Percentiles rank a stretch among this genome's conserved stretches.
Evolutionary conservation across 2,113 vertebrate genomes (phyloP).

Genomic region (Platysternon megacephalum): DNA sequence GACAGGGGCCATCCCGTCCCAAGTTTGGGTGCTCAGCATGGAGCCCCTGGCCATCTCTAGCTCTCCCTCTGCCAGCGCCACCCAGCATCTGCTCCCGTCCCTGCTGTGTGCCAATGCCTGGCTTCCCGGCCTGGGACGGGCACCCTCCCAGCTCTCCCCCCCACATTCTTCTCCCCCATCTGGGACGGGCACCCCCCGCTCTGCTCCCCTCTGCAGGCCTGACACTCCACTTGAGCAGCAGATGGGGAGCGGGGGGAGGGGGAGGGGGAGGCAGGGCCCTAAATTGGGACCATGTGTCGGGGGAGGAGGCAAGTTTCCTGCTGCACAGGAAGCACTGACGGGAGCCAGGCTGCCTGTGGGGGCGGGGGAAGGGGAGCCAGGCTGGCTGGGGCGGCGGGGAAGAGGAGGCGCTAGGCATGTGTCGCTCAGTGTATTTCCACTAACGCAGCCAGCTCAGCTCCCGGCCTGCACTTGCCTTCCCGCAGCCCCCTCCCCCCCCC

Average conservation of each 20-base stretch:
- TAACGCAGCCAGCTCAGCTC: background rate
- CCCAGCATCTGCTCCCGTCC: no score
- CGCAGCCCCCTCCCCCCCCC: no score
- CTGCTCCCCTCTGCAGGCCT: background rate
- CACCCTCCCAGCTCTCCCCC: no score
- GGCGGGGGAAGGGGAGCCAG: constrained; percentile 45
- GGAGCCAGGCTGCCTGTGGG: constrained; percentile 84
- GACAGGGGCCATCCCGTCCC: no score
- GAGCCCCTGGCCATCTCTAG: no score
- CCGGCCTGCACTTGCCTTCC: background rate
- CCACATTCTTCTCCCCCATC: no score
- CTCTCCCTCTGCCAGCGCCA: no score
- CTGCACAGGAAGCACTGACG: constrained; percentile 85
- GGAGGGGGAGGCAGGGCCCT: constrained; percentile 41
- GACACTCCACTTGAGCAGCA: background rate
- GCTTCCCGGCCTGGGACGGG: no score
- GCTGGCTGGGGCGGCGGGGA: background rate
- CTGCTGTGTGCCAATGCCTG: no score
- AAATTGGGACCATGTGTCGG: constrained; percentile 77
- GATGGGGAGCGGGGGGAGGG: background rate
- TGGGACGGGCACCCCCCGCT: background rate
- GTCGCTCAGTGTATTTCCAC: background rate
- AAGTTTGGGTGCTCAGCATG: no score
- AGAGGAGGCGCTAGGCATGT: background rate
- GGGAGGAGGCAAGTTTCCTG: constrained; percentile 86